Percentiles rank a stretch among this genome's conserved stretches.
Evolutionary conservation across 2,797 vertebrate genomes (phyloP).

Genomic region (Dendrocincla tyrannina): DNA sequence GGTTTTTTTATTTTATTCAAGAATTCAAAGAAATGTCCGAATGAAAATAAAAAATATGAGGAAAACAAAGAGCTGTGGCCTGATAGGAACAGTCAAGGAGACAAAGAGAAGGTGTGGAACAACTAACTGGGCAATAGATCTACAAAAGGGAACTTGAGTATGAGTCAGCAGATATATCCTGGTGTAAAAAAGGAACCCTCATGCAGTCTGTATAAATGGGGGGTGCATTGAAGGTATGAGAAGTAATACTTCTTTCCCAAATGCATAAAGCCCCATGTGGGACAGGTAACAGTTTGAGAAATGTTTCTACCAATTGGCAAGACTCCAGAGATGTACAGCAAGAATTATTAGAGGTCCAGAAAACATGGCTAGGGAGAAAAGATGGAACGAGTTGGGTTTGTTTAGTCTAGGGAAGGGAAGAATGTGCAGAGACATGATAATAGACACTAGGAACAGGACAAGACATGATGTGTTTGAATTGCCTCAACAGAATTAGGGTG

Average conservation of each 20-base stretch:
- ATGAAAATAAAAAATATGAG: neutral
- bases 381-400: neutral
- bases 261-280: neutral
- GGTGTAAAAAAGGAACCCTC: neutral
- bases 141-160: neutral
- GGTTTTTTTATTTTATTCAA: neutral
- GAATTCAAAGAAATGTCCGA: neutral
- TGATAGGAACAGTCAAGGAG: neutral
- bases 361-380: neutral
- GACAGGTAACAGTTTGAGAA: neutral
- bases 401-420: constrained; percentile 52
- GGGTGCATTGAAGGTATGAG: neutral
- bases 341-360: neutral
- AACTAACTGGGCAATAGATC: rapidly evolving
- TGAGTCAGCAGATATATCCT: neutral
- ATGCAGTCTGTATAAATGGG: neutral
- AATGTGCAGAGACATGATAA: constrained; percentile 29
- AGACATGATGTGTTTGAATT: constrained; percentile 18
- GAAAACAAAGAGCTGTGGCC: neutral
- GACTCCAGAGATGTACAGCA: neutral
- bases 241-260: neutral
- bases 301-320: neutral
- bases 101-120: neutral
- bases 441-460: constrained; percentile 1
- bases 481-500: neutral